A percentile compares a stretch with the other conserved stretches of the same genome.
phyloP scores from a whole-genome alignment of 92 coral and sea anemone genomes.

The Epizoanthus ramosus region DNA sequence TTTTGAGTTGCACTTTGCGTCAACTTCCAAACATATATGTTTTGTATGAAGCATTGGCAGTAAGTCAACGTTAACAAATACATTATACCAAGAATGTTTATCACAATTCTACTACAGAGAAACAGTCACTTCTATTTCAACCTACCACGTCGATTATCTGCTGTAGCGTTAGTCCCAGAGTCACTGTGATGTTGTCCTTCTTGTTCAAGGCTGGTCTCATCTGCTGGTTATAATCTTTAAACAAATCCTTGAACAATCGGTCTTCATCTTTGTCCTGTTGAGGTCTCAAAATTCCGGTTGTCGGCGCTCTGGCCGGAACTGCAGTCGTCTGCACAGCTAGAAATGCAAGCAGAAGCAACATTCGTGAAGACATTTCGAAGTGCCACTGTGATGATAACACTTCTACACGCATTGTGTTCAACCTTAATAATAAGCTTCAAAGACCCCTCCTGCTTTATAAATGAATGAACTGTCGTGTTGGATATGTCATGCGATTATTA shows the following conservation, averaged over 20 bases:
- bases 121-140: neutral
- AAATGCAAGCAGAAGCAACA: conserved; percentile 16
- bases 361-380: neutral
- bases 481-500: conserved; percentile 1
- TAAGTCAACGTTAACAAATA: neutral
- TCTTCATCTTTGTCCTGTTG: conserved; percentile 31
- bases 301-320: neutral
- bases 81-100: neutral
- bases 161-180: conserved; percentile 20
- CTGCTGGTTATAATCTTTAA: conserved; percentile 19
- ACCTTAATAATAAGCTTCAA: neutral
- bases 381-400: neutral
- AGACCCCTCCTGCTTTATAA: conserved; percentile 15
- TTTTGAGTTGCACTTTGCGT: too few relatives aligned
- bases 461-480: neutral
- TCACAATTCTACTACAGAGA: neutral
- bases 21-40: too few relatives aligned
- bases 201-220: conserved; percentile 29
- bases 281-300: conserved; percentile 35
- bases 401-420: neutral
- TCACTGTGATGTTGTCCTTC: conserved; percentile 26
- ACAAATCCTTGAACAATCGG: conserved; percentile 30
- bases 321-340: conserved; percentile 17
- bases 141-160: conserved; percentile 37
- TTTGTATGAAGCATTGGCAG: neutral